phyloP scores from a whole-genome alignment of 2,113 vertebrate species.

The Mastomys coucha region DNA sequence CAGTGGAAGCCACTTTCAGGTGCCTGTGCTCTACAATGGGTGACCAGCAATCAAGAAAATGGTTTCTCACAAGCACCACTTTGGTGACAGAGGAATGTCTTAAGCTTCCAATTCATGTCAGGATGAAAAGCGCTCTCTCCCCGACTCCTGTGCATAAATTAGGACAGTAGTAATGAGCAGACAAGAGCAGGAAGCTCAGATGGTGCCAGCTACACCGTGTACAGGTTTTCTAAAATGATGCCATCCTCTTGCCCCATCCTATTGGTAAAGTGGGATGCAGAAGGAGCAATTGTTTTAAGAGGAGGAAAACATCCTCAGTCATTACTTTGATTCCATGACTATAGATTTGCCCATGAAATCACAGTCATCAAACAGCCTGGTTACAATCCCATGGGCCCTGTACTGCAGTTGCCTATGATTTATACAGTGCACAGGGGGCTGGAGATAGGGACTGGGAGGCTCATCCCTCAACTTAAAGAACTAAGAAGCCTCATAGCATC shows the following conservation, averaged over 20 bases:
- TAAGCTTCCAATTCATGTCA: neutral
- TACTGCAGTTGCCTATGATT: neutral
- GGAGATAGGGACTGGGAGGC: too few relatives aligned
- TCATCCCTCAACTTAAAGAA: neutral
- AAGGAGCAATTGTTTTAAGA: neutral
- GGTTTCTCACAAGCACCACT: neutral
- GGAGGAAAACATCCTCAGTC: neutral
- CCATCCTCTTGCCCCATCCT: neutral
- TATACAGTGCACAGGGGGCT: rapidly evolving
- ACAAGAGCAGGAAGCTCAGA: neutral
- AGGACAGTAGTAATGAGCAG: neutral
- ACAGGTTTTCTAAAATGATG: neutral
- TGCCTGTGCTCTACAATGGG: neutral
- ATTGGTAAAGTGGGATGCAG: neutral
- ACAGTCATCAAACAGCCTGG: neutral
- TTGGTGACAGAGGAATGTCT: neutral
- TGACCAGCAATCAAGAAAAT: slow-evolving; percentile 46
- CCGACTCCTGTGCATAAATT: neutral
- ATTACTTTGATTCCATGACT: neutral
- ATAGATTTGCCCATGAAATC: neutral
- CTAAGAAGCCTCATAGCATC: neutral
- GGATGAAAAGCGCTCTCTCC: neutral
- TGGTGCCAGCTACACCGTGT: neutral
- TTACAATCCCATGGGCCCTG: neutral
- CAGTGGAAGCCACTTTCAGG: neutral